Conservation (phyloP, 2,888 invertebrate species). For the Ferrisia virgata region DNA sequence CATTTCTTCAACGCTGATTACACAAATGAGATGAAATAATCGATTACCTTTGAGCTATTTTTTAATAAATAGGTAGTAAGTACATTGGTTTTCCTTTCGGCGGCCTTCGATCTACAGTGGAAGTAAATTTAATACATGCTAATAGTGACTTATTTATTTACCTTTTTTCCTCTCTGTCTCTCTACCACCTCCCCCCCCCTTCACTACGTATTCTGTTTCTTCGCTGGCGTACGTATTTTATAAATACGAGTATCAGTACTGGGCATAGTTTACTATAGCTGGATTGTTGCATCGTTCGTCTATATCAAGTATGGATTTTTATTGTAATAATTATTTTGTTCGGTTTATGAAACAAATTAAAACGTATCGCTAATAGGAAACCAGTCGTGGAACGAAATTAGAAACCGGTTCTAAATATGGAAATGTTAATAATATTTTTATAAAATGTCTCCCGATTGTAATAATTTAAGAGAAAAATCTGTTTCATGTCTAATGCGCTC, state of each 20-base stretch:
- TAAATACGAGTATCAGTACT: background rate
- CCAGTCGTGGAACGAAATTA: slow-evolving; percentile 1
- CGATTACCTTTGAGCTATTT: background rate
- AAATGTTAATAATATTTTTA: slow-evolving; percentile 8
- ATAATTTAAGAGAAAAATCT: slow-evolving; percentile 22
- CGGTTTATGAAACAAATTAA: slow-evolving; percentile 15
- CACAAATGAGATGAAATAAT: background rate
- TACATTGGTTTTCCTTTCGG: slow-evolving; percentile 1
- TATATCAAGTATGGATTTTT: background rate
- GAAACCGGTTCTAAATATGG: slow-evolving; percentile 26
- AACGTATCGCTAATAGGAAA: slow-evolving; percentile 29
- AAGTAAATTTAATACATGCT: slow-evolving; percentile 17
- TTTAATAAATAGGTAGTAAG: background rate
- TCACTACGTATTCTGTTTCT: too few relatives aligned
- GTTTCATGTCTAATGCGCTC: background rate
- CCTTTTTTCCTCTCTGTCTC: background rate
- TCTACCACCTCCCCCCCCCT: too few relatives aligned
- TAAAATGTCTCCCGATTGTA: slow-evolving; percentile 1
- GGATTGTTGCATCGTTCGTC: background rate
- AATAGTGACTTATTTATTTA: slow-evolving; percentile 29
- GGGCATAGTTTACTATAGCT: background rate
- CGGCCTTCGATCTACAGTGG: background rate
- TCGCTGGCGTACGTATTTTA: too few relatives aligned
- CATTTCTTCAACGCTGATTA: background rate
- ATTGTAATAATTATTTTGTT: slow-evolving; percentile 21